phyloP scores from a whole-genome alignment of 2,113 vertebrate species.

The Capricornis sumatraensis region DNA sequence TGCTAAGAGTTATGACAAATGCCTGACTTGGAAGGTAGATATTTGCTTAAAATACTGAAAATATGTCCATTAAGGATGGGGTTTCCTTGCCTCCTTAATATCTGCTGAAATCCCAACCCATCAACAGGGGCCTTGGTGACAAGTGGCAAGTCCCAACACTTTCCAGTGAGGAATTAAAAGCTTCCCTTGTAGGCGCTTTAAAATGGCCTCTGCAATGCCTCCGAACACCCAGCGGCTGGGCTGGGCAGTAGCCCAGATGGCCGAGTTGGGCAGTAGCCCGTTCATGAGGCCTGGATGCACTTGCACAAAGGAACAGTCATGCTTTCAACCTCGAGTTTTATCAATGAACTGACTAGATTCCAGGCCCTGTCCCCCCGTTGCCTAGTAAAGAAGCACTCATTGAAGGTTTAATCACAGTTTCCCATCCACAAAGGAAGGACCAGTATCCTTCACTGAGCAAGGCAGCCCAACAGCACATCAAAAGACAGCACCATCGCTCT shows the following conservation, averaged over 20 bases:
- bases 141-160: not conserved
- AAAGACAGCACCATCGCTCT: slow-evolving; percentile 31
- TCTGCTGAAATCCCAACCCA: not conserved
- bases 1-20: not conserved
- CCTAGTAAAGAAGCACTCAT: slow-evolving; percentile 73
- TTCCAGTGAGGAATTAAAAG: slow-evolving; percentile 54
- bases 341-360: slow-evolving; percentile 83
- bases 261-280: slow-evolving; percentile 21
- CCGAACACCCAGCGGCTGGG: not conserved
- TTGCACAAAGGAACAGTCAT: slow-evolving; percentile 77
- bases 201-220: not conserved
- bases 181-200: not conserved
- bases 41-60: slow-evolving; percentile 1
- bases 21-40: not conserved
- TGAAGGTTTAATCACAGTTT: slow-evolving; percentile 70
- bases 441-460: slow-evolving; percentile 11
- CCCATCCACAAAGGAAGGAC: slow-evolving; percentile 62
- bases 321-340: slow-evolving; percentile 72
- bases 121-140: not conserved
- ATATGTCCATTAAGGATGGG: not conserved
- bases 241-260: not conserved
- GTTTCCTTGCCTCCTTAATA: not conserved
- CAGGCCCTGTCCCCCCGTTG: slow-evolving; percentile 79
- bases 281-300: slow-evolving; percentile 65
- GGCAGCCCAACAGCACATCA: slow-evolving; percentile 56